Evolutionary conservation across 2,113 vertebrate species (phyloP), one percentile per base, ranked within the genome.

Genomic region (Sorex araneus): DNA sequence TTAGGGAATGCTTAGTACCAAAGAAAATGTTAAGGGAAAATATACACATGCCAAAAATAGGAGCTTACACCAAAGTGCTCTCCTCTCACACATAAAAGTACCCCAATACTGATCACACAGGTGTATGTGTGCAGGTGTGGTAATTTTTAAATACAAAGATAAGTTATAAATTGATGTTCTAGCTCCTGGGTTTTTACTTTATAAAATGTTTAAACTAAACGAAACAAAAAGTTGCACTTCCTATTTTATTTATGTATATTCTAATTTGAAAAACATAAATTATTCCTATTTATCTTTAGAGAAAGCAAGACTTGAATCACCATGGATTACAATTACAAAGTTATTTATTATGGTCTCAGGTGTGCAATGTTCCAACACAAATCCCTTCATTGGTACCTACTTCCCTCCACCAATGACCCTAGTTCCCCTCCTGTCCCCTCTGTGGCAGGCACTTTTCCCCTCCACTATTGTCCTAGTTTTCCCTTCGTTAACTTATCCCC

Each of bases 21-120:
- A 94, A 95, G 73, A 91, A 94, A 97, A 95, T n/a, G 64, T 90
- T 71, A 87, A 74, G 60, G 80, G 81, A 89, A 94, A 94, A 92
- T 30, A 84, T 45, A 64, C 74, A 92, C 36, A 74, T 13, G 89
- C 16, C n/a, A 75, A 89, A 95, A 87, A 75, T 64, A 92, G 57
- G 25, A 25, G 30, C 87, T 93, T 74, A 54, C 18, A 92, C 69
- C 4, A 45, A 34, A 91, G 64, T 50, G 43, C 12, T 69, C 60
- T 86, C 67, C 21, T 27, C 1, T 75, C 28, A 45, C 69, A 75
- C 82, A 71, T 63, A 87, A 71, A 71, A 77, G 27, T 66, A 74
- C 64, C 57, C 87, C 64, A 79, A 82, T 78, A 71, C 7, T 63
- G 40, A 40, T 21, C 63, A 50, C 54, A 71, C 34, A 45, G 57